Percentiles rank a stretch among this genome's conserved stretches.
These are phyloP conservation scores for Theropithecus gelada DNA, from an alignment of 2,113 vertebrate genomes.

Conservation along the genomic window DNA sequence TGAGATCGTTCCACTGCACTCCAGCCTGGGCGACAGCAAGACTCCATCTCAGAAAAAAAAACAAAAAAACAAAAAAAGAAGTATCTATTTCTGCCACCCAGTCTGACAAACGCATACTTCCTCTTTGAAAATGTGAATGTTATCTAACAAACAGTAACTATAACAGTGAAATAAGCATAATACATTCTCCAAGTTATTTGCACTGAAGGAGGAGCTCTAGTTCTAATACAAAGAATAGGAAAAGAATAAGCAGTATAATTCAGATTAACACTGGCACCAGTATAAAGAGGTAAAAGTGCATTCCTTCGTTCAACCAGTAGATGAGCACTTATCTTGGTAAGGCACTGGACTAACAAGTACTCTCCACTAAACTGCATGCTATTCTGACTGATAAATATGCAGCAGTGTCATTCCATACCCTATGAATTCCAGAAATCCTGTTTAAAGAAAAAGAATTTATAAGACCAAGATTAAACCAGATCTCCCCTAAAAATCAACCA, in stretches of 20 bases:
- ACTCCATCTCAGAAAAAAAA: too few relatives aligned
- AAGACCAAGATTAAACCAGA: not conserved
- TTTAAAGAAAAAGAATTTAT: not conserved
- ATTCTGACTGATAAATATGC: not conserved
- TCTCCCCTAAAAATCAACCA: not conserved
- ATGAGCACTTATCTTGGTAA: not conserved
- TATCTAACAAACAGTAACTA: constrained; percentile 32
- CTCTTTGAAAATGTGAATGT: constrained; percentile 4
- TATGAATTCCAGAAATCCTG: not conserved
- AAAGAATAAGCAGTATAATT: not conserved
- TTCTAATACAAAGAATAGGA: constrained; percentile 20
- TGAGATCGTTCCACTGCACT: too few relatives aligned
- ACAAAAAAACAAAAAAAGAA: not conserved
- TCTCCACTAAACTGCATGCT: not conserved
- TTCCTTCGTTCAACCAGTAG: not conserved
- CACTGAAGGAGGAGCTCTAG: constrained; percentile 56
- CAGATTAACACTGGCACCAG: not conserved
- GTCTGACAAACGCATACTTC: constrained; percentile 48
- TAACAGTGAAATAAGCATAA: not conserved
- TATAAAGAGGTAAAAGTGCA: not conserved
- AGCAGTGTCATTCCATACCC: not conserved
- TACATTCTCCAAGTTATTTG: constrained; percentile 41
- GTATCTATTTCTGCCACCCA: not conserved
- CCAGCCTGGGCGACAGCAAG: too few relatives aligned
- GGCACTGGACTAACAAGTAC: not conserved